phyloP scores from a whole-genome alignment of 1,140 invertebrate genomes.

The Scaptomyza hsui region DNA sequence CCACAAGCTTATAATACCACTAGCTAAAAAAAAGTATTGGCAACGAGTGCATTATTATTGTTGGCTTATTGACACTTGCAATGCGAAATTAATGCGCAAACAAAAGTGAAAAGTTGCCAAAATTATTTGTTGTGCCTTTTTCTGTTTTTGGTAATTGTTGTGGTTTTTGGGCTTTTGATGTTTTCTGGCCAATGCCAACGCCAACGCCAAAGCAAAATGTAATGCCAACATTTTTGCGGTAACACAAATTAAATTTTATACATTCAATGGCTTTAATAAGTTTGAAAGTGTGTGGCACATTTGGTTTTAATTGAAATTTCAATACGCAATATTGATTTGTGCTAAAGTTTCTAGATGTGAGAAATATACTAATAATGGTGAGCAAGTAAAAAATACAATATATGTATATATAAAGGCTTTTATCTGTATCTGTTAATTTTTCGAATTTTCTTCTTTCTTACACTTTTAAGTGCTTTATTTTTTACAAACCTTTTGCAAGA shows the following conservation, averaged over 20 bases:
- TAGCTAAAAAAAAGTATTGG: conserved; percentile 7
- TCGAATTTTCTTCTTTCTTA: too few relatives aligned
- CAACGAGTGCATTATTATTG: conserved; percentile 60
- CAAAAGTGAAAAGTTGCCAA: conserved; percentile 70
- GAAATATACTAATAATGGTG: too few relatives aligned
- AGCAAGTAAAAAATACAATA: too few relatives aligned
- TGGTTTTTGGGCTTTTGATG: conserved; percentile 31
- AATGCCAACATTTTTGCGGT: conserved; percentile 38
- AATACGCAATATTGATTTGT: background rate
- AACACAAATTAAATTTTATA: conserved; percentile 15
- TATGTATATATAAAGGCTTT: too few relatives aligned
- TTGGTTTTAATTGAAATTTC: background rate
- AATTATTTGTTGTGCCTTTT: conserved; percentile 62
- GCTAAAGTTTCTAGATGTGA: too few relatives aligned
- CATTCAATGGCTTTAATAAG: background rate
- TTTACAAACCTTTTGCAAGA: background rate
- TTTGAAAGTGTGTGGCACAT: background rate
- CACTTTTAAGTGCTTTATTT: too few relatives aligned
- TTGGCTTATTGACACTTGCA: conserved; percentile 69
- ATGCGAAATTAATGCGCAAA: conserved; percentile 61
- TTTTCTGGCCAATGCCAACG: conserved; percentile 22
- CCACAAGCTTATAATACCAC: background rate
- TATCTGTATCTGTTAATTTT: too few relatives aligned
- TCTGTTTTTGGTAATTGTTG: conserved; percentile 71
- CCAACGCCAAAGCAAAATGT: conserved; percentile 48